Base-by-base conservation (phyloP, 1,140 invertebrate species). In the Mycetomoellerius zeteki region DNA sequence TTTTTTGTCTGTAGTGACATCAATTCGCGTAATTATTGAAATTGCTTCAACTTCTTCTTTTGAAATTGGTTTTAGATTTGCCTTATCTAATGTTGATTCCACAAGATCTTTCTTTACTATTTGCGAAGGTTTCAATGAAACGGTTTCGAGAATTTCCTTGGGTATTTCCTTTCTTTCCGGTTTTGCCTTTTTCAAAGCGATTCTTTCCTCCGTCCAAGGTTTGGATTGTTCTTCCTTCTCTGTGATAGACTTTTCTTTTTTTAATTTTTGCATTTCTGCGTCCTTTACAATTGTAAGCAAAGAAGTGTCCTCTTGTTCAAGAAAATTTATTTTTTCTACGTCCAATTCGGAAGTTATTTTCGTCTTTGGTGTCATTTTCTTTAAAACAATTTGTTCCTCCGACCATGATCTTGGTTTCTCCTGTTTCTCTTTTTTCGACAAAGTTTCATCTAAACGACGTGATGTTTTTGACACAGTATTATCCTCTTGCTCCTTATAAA, bases 201-300 rank as follows among this genome's bases (percentile, higher is more conserved):
- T 91, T 91, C 93, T 93, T 93, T 97, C 96, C 89, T 96, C 95
- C 33, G 94, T 96, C 96, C 96, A 96, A 16, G 94, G 93, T 76
- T 95, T 95, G 3, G 37, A 2, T 19, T 82, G 75, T 19, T 89
- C 88, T n/a, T 0, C 1, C 1, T 54, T 85, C 8, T 88, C 82
- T 21, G 33, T 2, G 27, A 76, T 21, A 76, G 47, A 7, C 24
- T 77, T 73, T 10, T 89, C 84, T 54, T 78, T 81, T 14, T 2
- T 37, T 60, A 24, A 24, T n/a, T 71, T 86, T 64, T 19, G 43
- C 8, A 16, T 81, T 62, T 81, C 19, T 64, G 62, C 81, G 0
- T 82, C 78, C 4, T 69, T 75, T 64, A 80, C 75, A 86, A 86
- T 54, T 14, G 27, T 62, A 24, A 91, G 27, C 54, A 89, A 58